Evolutionary conservation across 2,113 vertebrate genomes (phyloP).

Genomic region (Planiliza haematocheilus): DNA sequence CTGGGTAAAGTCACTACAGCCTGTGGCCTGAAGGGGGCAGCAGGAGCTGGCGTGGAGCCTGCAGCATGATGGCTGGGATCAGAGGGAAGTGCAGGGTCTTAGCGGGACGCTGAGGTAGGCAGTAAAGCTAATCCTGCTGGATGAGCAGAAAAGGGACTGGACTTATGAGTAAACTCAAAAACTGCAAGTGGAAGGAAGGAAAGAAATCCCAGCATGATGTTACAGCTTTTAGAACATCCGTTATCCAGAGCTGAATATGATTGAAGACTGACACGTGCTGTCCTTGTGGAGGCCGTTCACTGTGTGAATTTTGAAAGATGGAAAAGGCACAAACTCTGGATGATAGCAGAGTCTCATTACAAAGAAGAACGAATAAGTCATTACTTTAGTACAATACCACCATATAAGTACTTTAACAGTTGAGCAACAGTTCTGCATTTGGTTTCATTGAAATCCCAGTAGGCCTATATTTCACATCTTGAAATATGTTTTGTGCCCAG

Average conservation of each 20-base stretch:
- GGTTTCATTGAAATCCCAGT: too few species aligned
- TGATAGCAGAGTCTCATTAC: background rate
- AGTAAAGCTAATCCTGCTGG: slow-evolving; percentile 65
- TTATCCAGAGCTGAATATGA: slow-evolving; percentile 15
- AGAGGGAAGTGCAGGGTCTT: slow-evolving; percentile 48
- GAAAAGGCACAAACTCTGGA: background rate
- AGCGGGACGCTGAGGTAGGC: slow-evolving; percentile 63
- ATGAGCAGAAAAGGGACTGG: slow-evolving; percentile 58
- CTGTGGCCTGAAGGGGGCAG: slow-evolving; percentile 55
- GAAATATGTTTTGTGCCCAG: too few species aligned
- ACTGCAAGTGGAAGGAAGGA: slow-evolving; percentile 22
- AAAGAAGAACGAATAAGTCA: too few species aligned
- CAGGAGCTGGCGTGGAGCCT: background rate
- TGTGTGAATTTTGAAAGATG: slow-evolving; percentile 2
- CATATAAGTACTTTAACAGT: too few species aligned
- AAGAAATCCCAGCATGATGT: slow-evolving; percentile 34
- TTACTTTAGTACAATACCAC: too few species aligned
- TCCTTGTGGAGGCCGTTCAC: background rate
- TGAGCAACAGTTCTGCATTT: too few species aligned
- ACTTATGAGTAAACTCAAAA: slow-evolving; percentile 39
- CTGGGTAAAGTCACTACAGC: slow-evolving; percentile 1
- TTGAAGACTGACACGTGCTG: slow-evolving; percentile 16
- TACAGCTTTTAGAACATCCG: slow-evolving; percentile 31
- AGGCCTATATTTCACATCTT: too few species aligned
- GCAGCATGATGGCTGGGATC: slow-evolving; percentile 30